Conservation (phyloP, 1,140 invertebrate genomes). For the roundworm (Caenorhabditis elegans) region DNA sequence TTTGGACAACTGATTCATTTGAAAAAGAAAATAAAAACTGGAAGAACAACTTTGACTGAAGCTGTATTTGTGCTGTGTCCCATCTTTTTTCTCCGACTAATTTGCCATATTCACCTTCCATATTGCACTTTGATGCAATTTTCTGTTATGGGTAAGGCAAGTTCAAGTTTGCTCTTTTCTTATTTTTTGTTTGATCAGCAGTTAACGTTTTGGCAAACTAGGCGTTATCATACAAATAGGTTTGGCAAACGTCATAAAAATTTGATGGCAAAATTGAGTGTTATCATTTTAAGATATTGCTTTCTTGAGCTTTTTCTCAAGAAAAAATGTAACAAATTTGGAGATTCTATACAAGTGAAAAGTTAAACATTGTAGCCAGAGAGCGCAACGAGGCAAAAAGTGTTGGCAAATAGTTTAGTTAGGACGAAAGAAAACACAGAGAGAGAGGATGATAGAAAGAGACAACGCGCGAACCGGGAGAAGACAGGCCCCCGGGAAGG, state of each 20-base stretch:
- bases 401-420: slow-evolving; percentile 30
- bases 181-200: slow-evolving; percentile 10
- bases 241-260: background rate
- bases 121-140: background rate
- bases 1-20: slow-evolving; percentile 30
- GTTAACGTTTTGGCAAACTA: slow-evolving; percentile 4
- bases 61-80: background rate
- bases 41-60: background rate
- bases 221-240: background rate
- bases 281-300: background rate
- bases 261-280: background rate
- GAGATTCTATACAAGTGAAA: slow-evolving; percentile 21
- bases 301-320: background rate
- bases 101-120: background rate
- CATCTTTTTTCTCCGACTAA: background rate
- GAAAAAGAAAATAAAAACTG: background rate
- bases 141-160: background rate
- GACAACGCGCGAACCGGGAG: background rate
- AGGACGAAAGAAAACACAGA: slow-evolving; percentile 6
- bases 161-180: slow-evolving; percentile 14
- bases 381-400: slow-evolving; percentile 29
- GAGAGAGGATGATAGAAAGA: background rate
- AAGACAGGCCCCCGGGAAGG: background rate
- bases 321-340: slow-evolving; percentile 28
- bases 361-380: slow-evolving; percentile 26